A percentile compares a stretch with the other conserved stretches of the same genome.
phyloP scores from a whole-genome alignment of 2,113 vertebrate species.

The Oreotrochilus melanogaster region DNA sequence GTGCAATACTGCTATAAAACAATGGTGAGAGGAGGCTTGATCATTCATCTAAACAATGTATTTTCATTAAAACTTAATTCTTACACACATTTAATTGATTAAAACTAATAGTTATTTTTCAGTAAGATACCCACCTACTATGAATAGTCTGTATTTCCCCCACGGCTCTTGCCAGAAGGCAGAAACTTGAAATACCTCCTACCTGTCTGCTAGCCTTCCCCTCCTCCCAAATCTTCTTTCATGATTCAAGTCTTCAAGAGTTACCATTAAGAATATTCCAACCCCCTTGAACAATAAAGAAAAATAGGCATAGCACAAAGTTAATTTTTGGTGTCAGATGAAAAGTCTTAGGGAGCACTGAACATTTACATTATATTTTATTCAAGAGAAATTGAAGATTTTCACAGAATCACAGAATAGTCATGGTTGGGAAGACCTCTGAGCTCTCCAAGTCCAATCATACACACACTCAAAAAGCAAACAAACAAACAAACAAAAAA shows the following conservation, averaged over 20 bases:
- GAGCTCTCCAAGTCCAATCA: no score
- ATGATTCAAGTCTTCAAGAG: background rate
- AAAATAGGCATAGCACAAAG: background rate
- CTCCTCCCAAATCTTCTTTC: background rate
- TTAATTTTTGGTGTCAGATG: background rate
- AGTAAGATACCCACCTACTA: background rate
- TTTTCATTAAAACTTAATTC: background rate
- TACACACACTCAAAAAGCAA: no score
- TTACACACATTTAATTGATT: background rate
- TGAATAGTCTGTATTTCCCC: background rate
- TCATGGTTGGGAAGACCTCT: no score
- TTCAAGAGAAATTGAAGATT: background rate
- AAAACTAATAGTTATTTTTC: background rate
- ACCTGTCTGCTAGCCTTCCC: background rate
- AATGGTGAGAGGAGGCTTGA: background rate
- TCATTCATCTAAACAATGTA: background rate
- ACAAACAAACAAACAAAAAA: no score
- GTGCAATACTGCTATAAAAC: background rate
- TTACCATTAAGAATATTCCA: background rate
- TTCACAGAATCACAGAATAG: background rate
- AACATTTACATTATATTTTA: background rate
- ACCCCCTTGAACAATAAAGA: background rate
- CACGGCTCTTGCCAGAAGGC: background rate
- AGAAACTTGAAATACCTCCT: background rate
- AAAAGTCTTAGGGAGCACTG: background rate